phyloP scores from a whole-genome alignment of 1,140 invertebrate genomes.

The Hestina assimilis region DNA sequence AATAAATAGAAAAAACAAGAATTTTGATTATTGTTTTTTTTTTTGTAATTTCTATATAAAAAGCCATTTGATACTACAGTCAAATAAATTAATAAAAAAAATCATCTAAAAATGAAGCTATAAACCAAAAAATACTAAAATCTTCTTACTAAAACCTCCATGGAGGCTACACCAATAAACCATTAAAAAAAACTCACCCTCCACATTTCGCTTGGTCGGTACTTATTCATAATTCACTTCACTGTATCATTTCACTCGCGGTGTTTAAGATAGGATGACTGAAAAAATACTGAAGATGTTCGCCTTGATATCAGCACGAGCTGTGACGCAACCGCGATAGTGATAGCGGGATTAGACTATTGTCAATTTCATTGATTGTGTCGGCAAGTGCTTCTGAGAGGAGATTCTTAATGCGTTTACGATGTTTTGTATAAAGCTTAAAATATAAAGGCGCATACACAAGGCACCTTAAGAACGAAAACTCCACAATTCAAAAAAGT shows the following conservation, averaged over 20 bases:
- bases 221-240: constrained; percentile 23
- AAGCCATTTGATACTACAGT: too few relatives aligned
- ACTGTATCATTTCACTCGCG: constrained; percentile 30
- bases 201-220: constrained; percentile 34
- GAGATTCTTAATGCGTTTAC: constrained; percentile 4
- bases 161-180: too few relatives aligned
- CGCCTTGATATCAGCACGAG: constrained; percentile 32
- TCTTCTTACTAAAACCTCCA: too few relatives aligned
- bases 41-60: too few relatives aligned
- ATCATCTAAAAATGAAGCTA: too few relatives aligned
- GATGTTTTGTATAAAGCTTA: not conserved
- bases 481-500: too few relatives aligned
- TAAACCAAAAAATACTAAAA: too few relatives aligned
- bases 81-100: too few relatives aligned
- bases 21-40: too few relatives aligned
- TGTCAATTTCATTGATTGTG: constrained; percentile 32
- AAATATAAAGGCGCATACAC: not conserved
- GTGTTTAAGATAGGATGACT: constrained; percentile 7
- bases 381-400: constrained; percentile 5
- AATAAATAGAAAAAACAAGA: not conserved
- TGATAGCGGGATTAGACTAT: constrained; percentile 31
- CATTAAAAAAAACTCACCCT: too few relatives aligned
- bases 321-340: constrained; percentile 44
- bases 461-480: too few relatives aligned
- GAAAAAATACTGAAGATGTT: constrained; percentile 29